Percentiles rank a stretch among this genome's conserved stretches.
Evolutionary conservation across 2,888 invertebrate genomes (phyloP).

Genomic region (Agrilus biguttatus): DNA sequence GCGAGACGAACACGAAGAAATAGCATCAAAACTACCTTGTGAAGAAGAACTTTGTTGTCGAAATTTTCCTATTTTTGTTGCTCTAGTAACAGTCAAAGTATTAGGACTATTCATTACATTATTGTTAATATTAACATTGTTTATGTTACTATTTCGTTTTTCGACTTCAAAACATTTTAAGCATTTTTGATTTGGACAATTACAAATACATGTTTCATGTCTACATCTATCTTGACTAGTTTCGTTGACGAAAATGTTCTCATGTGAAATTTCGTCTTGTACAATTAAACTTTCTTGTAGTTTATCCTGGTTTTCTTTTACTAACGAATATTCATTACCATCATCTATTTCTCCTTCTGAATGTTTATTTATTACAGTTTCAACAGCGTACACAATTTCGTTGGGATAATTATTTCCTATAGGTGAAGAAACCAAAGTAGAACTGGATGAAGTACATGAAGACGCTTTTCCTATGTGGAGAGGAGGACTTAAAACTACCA

Average conservation of each 20-base stretch:
- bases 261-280: conserved; percentile 2
- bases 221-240: conserved; percentile 31
- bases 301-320: conserved; percentile 2
- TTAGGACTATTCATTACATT: conserved; percentile 21
- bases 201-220: conserved; percentile 12
- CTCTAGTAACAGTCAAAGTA: conserved; percentile 19
- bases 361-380: too few species aligned
- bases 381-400: too few species aligned
- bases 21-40: conserved; percentile 35
- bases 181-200: conserved; percentile 18
- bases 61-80: conserved; percentile 23
- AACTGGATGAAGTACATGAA: conserved; percentile 20
- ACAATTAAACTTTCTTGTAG: background rate
- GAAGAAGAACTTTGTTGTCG: conserved; percentile 29
- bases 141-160: conserved; percentile 23
- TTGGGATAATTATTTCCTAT: conserved; percentile 12
- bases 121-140: too few species aligned
- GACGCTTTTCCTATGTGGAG: conserved; percentile 16
- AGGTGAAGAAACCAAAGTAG: conserved; percentile 23
- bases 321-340: background rate
- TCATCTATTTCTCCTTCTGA: too few species aligned
- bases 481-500: conserved; percentile 23
- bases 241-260: conserved; percentile 10
- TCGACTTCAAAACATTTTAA: conserved; percentile 21
- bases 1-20: conserved; percentile 38